A percentile compares a stretch with the other conserved stretches of the same genome.
These are phyloP conservation scores for Drosophila pegasa DNA, from an alignment of 2,888 invertebrate genomes.

Conservation along the genomic window DNA sequence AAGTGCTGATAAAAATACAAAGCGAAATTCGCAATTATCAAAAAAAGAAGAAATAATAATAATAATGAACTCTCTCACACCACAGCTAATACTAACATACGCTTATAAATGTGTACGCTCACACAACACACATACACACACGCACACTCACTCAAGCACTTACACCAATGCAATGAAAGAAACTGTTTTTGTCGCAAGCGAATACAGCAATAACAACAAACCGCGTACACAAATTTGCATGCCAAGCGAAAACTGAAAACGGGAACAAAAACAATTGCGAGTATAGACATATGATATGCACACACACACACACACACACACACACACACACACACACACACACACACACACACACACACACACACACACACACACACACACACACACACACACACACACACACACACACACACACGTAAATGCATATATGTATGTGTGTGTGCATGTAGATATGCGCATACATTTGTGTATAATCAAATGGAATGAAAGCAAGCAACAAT, in stretches of 20 bases:
- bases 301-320: not conserved
- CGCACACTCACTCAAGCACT: not conserved
- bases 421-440: not conserved
- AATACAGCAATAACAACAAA: slow-evolving; percentile 31
- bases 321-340: not conserved
- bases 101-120: not conserved
- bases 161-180: not conserved
- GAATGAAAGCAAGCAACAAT: slow-evolving; percentile 31
- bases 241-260: slow-evolving; percentile 44
- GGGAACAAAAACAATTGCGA: slow-evolving; percentile 41
- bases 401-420: not conserved
- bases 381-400: slow-evolving; percentile 1
- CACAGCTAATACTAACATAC: slow-evolving; percentile 9
- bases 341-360: too few species aligned
- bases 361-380: not conserved
- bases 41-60: slow-evolving; percentile 56
- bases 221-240: slow-evolving; percentile 59
- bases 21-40: slow-evolving; percentile 64
- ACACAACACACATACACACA: slow-evolving; percentile 16
- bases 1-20: slow-evolving; percentile 65
- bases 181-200: slow-evolving; percentile 37
- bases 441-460: not conserved
- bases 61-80: slow-evolving; percentile 61
- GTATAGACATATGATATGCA: slow-evolving; percentile 25
- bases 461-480: slow-evolving; percentile 22